Evolutionary conservation across 1,140 invertebrate genomes (phyloP), one percentile per base, ranked within the genome.

Genomic region (Stenopsyche tienmushanensis): DNA sequence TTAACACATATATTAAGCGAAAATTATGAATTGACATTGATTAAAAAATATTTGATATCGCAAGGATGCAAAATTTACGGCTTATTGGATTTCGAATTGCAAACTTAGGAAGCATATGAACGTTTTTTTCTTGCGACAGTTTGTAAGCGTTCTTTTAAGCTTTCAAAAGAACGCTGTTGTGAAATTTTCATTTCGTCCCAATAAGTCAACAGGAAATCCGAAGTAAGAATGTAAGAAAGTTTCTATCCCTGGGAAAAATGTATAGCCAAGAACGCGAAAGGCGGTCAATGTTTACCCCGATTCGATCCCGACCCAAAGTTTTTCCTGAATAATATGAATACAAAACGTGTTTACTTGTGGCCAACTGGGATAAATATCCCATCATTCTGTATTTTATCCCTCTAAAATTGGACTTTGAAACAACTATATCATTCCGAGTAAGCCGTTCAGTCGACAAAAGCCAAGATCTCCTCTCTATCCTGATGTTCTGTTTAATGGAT

Each of bases 321-420:
- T 57, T 57, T 18, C 15, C 52, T 20, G 54, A 57, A 57, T 57
- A 57, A 57, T 57, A 57, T 57, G 54, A 57, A 57, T 57, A 57
- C 54, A 57, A 57, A 57, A 57, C 54, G 54, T 57, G 54, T 57
- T 57, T 57, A 57, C 54, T 24, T 20, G 15, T 17, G 18, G 26
- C n/a, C 52, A 18, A 54, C 26, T n/a, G 54, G 54, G 39, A 55
- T 42, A 42, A 57, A 57, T 42, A 57, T 57, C 34, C 54, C 39
- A 41, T 57, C 21, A 29, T 57, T 29, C 29, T 34, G 29, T 25
- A 18, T 55, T 55, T 34, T 17, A 26, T 10, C 25, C n/a, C 29
- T 34, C 29, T 55, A 34, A 39, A 55, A 17, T 55, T 29, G 29
- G 24, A 25, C 29, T n/a, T 39, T 25, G 25, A 15, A 55, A 55